Evolutionary conservation across 2,797 vertebrate genomes (phyloP), one percentile per base, ranked within the genome.

Genomic region (Chrysocyon brachyurus): DNA sequence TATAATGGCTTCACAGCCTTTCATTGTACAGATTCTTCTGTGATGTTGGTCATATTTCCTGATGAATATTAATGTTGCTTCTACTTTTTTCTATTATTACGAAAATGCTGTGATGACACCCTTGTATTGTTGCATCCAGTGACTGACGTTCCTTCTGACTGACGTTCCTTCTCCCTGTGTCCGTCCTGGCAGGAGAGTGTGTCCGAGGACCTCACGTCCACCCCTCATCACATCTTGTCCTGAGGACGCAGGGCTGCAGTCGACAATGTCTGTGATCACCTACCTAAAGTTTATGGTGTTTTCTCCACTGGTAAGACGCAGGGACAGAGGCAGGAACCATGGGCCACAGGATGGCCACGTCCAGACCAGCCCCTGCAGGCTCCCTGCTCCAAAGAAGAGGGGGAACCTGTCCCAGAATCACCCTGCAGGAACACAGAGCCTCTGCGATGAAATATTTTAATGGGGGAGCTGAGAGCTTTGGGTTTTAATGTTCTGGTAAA

Each of bases 271-370:
- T 40, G 5, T 0, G 24, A 24, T 15, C 21, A 2, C 21, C n/a
- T 7, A 8, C 63, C 82, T 31, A 3, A 9, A 11, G 56, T 11
- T 12, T 6, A 3, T 33, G 19, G 5, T 33, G 40, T n/a, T 17
- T 4, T 21, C 49, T 59, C 5, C 9, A 0, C 9, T 1, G 56
- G n/a, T 22, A 31, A 63, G 82, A 72, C 1, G 0, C 31, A 15
- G n/a, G 24, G 12, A 16, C n/a, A 54, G 70, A 56, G 10, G 11
- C 31, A 0, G 46, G 52, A 9, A 11, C 28, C 22, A 24, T 12
- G 31, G 19, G 9, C 4, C 0, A 4, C 61, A 56, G 77, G 26
- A 9, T 1, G 33, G 24, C n/a, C 2, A 1, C 0, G 12, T 11
- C 40, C 46, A 79, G 82, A 22, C 57, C 5, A 5, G 31, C 5